phyloP scores from a whole-genome alignment of 2,113 vertebrate species.

The Geothlypis trichas region DNA sequence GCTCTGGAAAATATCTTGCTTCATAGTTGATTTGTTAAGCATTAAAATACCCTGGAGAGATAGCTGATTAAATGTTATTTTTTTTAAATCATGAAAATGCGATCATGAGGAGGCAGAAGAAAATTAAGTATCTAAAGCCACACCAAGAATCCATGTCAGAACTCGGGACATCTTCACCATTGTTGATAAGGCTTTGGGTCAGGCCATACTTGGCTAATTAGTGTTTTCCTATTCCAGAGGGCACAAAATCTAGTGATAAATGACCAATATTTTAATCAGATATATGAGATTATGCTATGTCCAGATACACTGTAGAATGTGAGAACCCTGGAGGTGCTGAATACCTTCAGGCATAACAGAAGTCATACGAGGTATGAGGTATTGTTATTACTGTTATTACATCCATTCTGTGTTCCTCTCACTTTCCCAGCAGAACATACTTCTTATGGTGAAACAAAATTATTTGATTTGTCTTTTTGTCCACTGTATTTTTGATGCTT shows the following conservation, averaged over 20 bases:
- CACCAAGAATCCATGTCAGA: neutral
- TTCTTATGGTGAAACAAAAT: neutral
- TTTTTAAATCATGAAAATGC: neutral
- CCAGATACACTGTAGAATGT: neutral
- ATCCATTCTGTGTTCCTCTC: neutral
- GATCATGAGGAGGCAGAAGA: neutral
- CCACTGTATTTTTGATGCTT: neutral
- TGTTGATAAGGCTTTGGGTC: neutral
- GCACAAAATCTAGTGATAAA: neutral
- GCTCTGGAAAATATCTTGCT: neutral
- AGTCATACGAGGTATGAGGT: neutral
- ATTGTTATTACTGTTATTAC: neutral
- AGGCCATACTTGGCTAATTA: neutral
- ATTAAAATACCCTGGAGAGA: neutral
- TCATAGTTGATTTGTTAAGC: neutral
- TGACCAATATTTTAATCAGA: neutral
- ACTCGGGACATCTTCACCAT: neutral
- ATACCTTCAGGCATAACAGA: neutral
- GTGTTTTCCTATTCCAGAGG: neutral
- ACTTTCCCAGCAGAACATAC: neutral
- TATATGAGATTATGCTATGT: neutral
- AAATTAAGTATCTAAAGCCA: neutral
- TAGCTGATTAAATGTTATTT: neutral
- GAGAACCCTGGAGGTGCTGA: neutral
- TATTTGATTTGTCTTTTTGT: neutral